Evolutionary conservation across 2,113 vertebrate genomes (phyloP).

Genomic region (Myotis yumanensis): DNA sequence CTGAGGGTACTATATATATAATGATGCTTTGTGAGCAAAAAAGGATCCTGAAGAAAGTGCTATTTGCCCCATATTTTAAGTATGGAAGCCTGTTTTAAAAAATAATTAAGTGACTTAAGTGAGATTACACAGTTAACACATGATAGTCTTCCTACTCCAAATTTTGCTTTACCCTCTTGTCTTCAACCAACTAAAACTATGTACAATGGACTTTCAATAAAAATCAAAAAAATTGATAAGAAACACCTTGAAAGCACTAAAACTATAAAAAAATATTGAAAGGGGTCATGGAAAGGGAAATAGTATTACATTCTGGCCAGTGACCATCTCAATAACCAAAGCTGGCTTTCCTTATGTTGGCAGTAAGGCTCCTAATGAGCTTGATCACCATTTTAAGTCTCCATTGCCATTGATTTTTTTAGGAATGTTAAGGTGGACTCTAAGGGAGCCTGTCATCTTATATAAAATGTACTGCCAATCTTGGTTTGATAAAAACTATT

Average conservation of each 20-base stretch:
- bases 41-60: neutral
- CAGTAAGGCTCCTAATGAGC: neutral
- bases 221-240: constrained; percentile 9
- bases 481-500: constrained; percentile 71
- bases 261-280: neutral
- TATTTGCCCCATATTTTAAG: neutral
- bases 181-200: neutral
- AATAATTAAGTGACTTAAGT: neutral
- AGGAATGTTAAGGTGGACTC: constrained; percentile 62
- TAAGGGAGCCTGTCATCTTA: constrained; percentile 66
- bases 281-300: neutral
- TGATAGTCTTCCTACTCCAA: neutral
- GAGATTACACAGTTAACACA: neutral
- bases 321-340: neutral
- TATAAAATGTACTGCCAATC: constrained; percentile 50
- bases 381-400: constrained; percentile 48
- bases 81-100: neutral
- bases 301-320: neutral
- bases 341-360: neutral
- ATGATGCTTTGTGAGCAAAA: neutral
- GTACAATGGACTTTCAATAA: neutral
- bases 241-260: neutral
- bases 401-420: constrained; percentile 55
- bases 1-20: too few relatives aligned
- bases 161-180: neutral